phyloP scores from a whole-genome alignment of 2,888 invertebrate genomes.

The Drepana falcataria region DNA sequence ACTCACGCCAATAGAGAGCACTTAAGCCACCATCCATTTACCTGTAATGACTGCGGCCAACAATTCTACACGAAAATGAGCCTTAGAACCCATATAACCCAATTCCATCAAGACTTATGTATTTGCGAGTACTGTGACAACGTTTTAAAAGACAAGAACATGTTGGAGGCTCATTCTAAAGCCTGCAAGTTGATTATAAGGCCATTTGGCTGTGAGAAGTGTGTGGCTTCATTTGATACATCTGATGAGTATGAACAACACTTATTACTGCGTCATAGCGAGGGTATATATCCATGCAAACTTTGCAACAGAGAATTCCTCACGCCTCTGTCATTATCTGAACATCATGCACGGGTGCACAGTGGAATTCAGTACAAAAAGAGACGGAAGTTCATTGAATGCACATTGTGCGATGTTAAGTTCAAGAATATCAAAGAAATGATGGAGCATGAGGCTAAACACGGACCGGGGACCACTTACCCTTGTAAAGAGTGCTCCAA shows the following conservation, averaged over 20 bases:
- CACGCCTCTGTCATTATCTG: slow-evolving; percentile 27
- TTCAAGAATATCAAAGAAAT: slow-evolving; percentile 38
- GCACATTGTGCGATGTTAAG: slow-evolving; percentile 40
- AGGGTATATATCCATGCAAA: slow-evolving; percentile 32
- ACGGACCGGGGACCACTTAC: slow-evolving; percentile 25
- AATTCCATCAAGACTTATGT: slow-evolving; percentile 35
- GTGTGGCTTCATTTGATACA: slow-evolving; percentile 39
- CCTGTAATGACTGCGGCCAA: slow-evolving; percentile 41
- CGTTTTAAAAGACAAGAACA: slow-evolving; percentile 27
- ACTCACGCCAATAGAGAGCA: slow-evolving; percentile 48
- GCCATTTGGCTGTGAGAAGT: slow-evolving; percentile 27
- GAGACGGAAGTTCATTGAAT: slow-evolving; percentile 39
- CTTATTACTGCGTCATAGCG: slow-evolving; percentile 29
- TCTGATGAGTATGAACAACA: slow-evolving; percentile 30
- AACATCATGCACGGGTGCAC: slow-evolving; percentile 40
- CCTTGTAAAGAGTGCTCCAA: slow-evolving; percentile 42
- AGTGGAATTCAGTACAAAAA: slow-evolving; percentile 42
- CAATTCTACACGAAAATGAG: slow-evolving; percentile 48
- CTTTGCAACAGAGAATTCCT: slow-evolving; percentile 41
- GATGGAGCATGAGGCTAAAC: slow-evolving; percentile 33
- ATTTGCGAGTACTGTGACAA: slow-evolving; percentile 43
- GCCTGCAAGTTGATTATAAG: slow-evolving; percentile 31
- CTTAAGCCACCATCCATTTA: slow-evolving; percentile 47
- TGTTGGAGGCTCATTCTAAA: slow-evolving; percentile 28
- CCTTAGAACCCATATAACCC: slow-evolving; percentile 38